Base-by-base conservation (phyloP, 1,140 invertebrate genomes). In the Pinna nobilis region DNA sequence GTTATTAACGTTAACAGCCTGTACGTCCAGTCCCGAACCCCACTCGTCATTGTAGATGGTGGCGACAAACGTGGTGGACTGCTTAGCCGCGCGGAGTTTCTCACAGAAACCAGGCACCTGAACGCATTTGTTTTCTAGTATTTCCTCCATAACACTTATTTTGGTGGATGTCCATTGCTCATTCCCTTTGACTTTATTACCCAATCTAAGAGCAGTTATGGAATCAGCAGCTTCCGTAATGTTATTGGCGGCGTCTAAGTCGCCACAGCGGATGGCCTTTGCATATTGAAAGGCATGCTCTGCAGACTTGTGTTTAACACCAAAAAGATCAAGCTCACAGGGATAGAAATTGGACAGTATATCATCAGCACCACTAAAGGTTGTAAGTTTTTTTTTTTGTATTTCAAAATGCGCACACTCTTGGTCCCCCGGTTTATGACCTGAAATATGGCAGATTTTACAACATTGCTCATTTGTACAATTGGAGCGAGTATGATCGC, bases 401-500 rank as follows among this genome's bases (percentile, higher is more conserved):
- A 18, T 9, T 1, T 41, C 59, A 25, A 23, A 61, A 7, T 20
- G 33, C 23, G 59, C 13, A 41, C 37, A 61, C 25, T 39, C 28
- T 37, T n/a, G 18, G 6, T 23, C 18, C 25, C 59, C 35, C 3
- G 59, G 37, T 18, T 30, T 41, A 39, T 61, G 59, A 11, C 59
- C 59, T 5, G 23, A 25, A 7, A 39, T 18, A 23, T 61, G 20
- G n/a, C 59, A 61, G 13, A 61, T 39, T 7, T 41, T 37, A 23
- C 59, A 61, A 23, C 59, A 61, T 4, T 30, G 35, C 59, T 61
- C 59, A 39, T 61, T 39, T 37, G 35, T 37, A 41, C 59, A 61
- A 20, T 61, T 37, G 20, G 41, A 44, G 2, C 37, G 15, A 7
- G 25, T 6, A n/a, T 61, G 59, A 20, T 61, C 59, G 15, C 41